These are phyloP conservation scores for Chromoteleia sp. DNA, from an alignment of 2,888 invertebrate genomes.

Conservation along the genomic window DNA sequence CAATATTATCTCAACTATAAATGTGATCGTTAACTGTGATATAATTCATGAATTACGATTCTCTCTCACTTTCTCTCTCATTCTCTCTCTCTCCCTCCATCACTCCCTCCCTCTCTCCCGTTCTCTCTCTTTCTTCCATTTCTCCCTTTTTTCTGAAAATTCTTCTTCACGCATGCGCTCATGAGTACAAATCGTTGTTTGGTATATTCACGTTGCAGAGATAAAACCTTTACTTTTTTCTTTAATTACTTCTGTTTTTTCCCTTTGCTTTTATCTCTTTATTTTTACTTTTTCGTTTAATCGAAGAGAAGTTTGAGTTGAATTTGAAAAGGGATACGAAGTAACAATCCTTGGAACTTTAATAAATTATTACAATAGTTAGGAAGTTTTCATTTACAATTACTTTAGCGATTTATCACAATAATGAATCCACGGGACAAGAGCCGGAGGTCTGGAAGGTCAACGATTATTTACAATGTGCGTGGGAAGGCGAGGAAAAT, in stretches of 20 bases:
- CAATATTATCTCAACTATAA: slow-evolving; percentile 67
- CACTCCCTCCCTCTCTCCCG: background rate
- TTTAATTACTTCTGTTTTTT: background rate
- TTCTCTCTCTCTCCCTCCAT: background rate
- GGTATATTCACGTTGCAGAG: slow-evolving; percentile 53
- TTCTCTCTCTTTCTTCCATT: background rate
- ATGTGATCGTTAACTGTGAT: slow-evolving; percentile 66
- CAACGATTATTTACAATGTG: slow-evolving; percentile 26
- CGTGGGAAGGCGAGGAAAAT: background rate
- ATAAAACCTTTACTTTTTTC: slow-evolving; percentile 32
- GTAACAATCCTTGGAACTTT: slow-evolving; percentile 55
- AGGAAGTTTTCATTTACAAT: slow-evolving; percentile 55
- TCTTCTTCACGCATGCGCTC: slow-evolving; percentile 35
- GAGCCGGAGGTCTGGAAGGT: background rate
- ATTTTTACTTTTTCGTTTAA: slow-evolving; percentile 33
- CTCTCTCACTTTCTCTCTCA: slow-evolving; percentile 7
- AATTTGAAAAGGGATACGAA: slow-evolving; percentile 55
- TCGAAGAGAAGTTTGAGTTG: slow-evolving; percentile 54
- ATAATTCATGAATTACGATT: slow-evolving; percentile 60
- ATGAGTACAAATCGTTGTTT: slow-evolving; percentile 65
- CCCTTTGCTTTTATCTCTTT: background rate
- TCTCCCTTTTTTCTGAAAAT: slow-evolving; percentile 5
- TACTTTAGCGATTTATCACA: slow-evolving; percentile 61
- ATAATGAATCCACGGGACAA: slow-evolving; percentile 27
- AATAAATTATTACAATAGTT: slow-evolving; percentile 64